Evolutionary conservation across 2,888 invertebrate genomes (phyloP).

Genomic region (Cactoblastis cactorum): DNA sequence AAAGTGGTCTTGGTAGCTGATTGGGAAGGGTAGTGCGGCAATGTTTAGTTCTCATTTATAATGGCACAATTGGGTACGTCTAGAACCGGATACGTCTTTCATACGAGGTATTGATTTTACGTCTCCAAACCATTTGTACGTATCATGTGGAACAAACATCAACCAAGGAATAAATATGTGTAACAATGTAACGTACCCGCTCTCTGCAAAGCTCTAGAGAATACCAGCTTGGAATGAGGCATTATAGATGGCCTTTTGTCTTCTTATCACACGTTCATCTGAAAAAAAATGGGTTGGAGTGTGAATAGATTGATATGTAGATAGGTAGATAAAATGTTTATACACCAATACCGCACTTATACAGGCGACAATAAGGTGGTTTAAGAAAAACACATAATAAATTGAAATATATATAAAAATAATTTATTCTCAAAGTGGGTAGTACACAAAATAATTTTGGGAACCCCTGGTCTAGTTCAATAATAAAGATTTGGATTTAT

Average conservation of each 20-base stretch:
- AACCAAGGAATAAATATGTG: constrained; percentile 1
- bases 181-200: background rate
- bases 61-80: constrained; percentile 17
- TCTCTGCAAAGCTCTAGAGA: background rate
- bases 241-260: constrained; percentile 5
- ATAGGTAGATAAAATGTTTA: background rate
- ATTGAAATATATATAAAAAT: too few species aligned
- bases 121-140: constrained; percentile 15
- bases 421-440: too few species aligned
- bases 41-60: constrained; percentile 6
- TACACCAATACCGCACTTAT: too few species aligned
- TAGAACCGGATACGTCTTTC: constrained; percentile 20
- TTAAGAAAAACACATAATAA: too few species aligned
- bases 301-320: too few species aligned
- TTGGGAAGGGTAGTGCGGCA: background rate
- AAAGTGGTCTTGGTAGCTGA: background rate
- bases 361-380: too few species aligned
- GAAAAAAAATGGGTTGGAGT: background rate
- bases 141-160: background rate
- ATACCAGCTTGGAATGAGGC: background rate
- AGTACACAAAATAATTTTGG: too few species aligned
- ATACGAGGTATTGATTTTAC: constrained; percentile 24
- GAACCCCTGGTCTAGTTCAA: too few species aligned
- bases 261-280: constrained; percentile 2
- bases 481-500: too few species aligned